Evolutionary conservation across 2,113 vertebrate species (phyloP).

Genomic region (Ramphastos sulfuratus): DNA sequence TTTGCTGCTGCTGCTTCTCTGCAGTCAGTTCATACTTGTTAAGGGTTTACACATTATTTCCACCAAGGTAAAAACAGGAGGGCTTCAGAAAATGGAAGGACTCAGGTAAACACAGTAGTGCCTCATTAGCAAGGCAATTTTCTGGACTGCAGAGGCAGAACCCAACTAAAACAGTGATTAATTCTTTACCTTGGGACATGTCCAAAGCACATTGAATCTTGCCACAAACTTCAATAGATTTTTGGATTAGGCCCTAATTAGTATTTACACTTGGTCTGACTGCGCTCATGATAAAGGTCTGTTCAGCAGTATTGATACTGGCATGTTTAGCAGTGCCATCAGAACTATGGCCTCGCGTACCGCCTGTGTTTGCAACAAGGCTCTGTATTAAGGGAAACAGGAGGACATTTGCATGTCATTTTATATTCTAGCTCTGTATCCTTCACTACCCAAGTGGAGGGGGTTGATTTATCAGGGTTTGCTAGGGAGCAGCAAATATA

Average conservation of each 20-base stretch:
- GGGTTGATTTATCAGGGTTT: background rate
- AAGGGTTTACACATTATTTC: background rate
- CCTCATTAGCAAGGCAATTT: background rate
- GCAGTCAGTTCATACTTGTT: background rate
- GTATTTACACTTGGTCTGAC: constrained; percentile 4
- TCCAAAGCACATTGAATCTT: constrained; percentile 5
- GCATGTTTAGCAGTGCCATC: background rate
- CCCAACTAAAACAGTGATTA: background rate
- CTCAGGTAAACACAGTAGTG: background rate
- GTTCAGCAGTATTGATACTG: background rate
- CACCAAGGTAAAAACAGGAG: background rate
- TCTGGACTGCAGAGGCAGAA: background rate
- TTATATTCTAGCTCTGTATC: background rate
- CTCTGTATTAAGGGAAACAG: background rate
- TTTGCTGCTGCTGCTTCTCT: background rate
- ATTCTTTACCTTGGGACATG: background rate
- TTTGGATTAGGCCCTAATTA: constrained; percentile 36
- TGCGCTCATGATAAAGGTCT: background rate
- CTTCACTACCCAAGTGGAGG: background rate
- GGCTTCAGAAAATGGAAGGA: background rate
- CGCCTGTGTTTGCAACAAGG: background rate
- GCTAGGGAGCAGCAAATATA: background rate
- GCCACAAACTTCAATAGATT: background rate
- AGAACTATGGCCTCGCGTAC: background rate
- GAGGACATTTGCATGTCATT: background rate